A percentile compares a stretch with the other conserved stretches of the same genome.
Evolutionary conservation across 2,797 vertebrate genomes (phyloP).

Genomic region (Peromyscus aztecus): DNA sequence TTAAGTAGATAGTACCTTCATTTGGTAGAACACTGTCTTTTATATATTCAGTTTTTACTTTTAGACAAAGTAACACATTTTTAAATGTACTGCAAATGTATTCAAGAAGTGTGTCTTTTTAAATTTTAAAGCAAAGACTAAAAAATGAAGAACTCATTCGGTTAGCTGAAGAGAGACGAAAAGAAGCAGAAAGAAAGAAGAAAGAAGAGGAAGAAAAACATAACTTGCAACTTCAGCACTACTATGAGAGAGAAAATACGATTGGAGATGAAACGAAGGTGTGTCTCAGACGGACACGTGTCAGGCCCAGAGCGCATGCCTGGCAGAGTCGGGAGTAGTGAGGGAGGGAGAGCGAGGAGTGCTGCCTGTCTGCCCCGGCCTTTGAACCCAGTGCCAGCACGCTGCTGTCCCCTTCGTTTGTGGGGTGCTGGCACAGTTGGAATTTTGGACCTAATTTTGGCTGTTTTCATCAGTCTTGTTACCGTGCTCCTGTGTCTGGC

Average conservation of each 20-base stretch:
- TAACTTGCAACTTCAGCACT: slow-evolving; percentile 83
- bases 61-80: slow-evolving; percentile 43
- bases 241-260: slow-evolving; percentile 86
- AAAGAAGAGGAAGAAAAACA: slow-evolving; percentile 88
- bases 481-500: background rate
- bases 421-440: background rate
- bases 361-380: background rate
- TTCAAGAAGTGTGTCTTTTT: slow-evolving; percentile 33
- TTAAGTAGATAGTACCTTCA: background rate
- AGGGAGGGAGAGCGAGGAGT: background rate
- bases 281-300: slow-evolving; percentile 8
- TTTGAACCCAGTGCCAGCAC: background rate
- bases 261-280: slow-evolving; percentile 84
- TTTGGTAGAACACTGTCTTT: slow-evolving; percentile 5
- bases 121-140: slow-evolving; percentile 87
- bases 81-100: slow-evolving; percentile 1
- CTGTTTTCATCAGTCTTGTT: background rate
- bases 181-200: slow-evolving; percentile 89
- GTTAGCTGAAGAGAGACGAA: slow-evolving; percentile 88
- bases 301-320: background rate
- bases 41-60: slow-evolving; percentile 19
- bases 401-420: rapidly evolving
- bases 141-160: slow-evolving; percentile 89
- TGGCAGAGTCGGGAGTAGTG: background rate
- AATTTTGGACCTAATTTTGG: background rate